Conservation (phyloP, 1,140 invertebrate genomes). For the Drosophila ercepeae region DNA sequence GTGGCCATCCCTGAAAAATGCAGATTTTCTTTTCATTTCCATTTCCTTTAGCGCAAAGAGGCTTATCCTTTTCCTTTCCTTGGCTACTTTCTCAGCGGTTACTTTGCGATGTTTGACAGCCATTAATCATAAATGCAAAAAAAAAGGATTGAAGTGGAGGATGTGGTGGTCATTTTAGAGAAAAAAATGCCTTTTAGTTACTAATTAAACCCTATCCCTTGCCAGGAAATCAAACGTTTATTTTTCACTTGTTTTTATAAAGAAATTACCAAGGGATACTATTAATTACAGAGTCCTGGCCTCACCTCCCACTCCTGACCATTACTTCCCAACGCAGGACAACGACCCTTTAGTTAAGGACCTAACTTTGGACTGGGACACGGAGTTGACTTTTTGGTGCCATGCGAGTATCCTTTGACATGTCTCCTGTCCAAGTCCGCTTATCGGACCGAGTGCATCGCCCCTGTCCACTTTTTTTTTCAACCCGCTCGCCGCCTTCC, state of each 20-base stretch:
- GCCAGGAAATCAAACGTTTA: constrained; percentile 4
- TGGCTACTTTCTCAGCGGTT: constrained; percentile 41
- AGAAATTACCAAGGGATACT: constrained; percentile 53
- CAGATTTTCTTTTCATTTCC: constrained; percentile 50
- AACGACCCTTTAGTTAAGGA: constrained; percentile 18
- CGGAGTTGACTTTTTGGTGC: constrained; percentile 59
- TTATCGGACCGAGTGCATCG: constrained; percentile 73
- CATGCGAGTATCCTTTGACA: constrained; percentile 59
- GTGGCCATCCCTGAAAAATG: constrained; percentile 42
- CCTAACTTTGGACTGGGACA: constrained; percentile 16
- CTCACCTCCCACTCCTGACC: not conserved
- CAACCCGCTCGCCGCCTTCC: constrained; percentile 3
- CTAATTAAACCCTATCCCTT: not conserved
- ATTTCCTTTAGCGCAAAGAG: constrained; percentile 25
- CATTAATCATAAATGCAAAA: constrained; percentile 57
- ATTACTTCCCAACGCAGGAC: constrained; percentile 6
- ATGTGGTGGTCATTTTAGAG: not conserved
- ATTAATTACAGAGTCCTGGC: constrained; percentile 60
- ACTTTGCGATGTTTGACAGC: constrained; percentile 16
- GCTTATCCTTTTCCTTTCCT: constrained; percentile 16
- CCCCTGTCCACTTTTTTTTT: constrained; percentile 44
- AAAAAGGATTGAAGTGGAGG: not conserved
- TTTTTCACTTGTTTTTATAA: constrained; percentile 54
- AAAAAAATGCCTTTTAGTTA: not conserved
- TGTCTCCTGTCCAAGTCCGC: constrained; percentile 44